Base-by-base conservation (phyloP, 2,113 vertebrate species). In the Chroicocephalus ridibundus region DNA sequence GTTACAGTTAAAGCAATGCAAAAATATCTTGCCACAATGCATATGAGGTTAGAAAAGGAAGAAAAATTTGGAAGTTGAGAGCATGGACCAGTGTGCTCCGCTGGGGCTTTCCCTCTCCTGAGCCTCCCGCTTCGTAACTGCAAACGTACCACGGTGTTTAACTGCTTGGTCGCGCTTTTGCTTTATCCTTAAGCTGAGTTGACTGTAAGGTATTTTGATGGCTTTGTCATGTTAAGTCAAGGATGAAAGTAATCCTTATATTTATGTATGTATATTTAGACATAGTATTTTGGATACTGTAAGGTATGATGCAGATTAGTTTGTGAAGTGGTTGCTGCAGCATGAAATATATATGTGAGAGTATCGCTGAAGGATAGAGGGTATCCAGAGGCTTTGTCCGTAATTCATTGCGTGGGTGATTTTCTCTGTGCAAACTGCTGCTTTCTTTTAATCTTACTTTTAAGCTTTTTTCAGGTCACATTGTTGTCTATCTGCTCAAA, bases 151-250 rank as follows among this genome's bases (percentile, higher is more conserved):
- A 1, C 54, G 14, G 1, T 8, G 40, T 44, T 66, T 6, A 77
- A 47, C 47, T 77, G 71, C 94, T 87, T 74, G 13, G 3, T 65
- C 54, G 11, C 8, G 5, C 58, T 88, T 47, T 1, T 29, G 52
- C 58, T 68, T 90, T 65, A n/a, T 57, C 81, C 89, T 57, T n/a
- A 40, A 68, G 69, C 85, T 86, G 86, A 78, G 72, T 34, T 92
- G 79, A 24, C 86, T 89, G 32, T 22, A 22, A 71, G 70, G 36
- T 91, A 2, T 84, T 95, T 54, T 82, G 51, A 68, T 60, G 74
- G 61, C 61, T 94, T 89, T 96, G 86, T 89, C 61, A 55, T 82
- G 60, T 74, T 78, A 92, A 94, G 34, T 60, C 74, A 80, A 81
- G 81, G 77, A 69, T 82, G 46, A 81, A 78, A 82, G 52, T 26